Evolutionary conservation across 2,797 vertebrate genomes (phyloP).

Genomic region (Chelidonichthys spinosus): DNA sequence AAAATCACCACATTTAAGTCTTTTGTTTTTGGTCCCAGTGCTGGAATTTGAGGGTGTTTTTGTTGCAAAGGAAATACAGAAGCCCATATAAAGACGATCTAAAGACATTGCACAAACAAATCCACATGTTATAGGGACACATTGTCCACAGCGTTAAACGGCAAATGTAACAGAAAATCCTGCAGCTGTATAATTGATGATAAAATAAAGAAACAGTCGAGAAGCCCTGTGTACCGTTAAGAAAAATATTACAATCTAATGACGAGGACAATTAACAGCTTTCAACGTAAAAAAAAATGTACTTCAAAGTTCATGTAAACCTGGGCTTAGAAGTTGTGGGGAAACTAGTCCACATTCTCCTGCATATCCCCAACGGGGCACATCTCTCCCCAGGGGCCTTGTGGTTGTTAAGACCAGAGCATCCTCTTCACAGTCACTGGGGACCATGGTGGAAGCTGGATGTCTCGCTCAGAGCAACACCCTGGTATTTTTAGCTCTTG

Average conservation of each 20-base stretch:
- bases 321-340: background rate
- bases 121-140: background rate
- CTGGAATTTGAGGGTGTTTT: background rate
- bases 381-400: slow-evolving; percentile 42
- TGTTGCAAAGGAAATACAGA: slow-evolving; percentile 6
- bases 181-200: slow-evolving; percentile 2
- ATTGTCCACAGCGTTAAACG: background rate
- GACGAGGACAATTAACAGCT: background rate
- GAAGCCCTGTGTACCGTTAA: background rate
- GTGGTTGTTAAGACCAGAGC: slow-evolving; percentile 56
- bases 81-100: background rate
- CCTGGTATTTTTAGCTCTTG: slow-evolving; percentile 71
- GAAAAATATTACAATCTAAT: background rate
- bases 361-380: slow-evolving; percentile 25
- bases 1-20: background rate
- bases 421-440: slow-evolving; percentile 33
- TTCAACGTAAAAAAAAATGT: background rate
- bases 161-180: background rate
- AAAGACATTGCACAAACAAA: slow-evolving; percentile 15
- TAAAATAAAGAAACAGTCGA: background rate
- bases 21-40: background rate
- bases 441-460: slow-evolving; percentile 55
- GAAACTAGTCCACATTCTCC: slow-evolving; percentile 18
- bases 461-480: slow-evolving; percentile 57
- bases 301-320: background rate